Conservation (phyloP, 2,888 invertebrate genomes). For the Aphrophora alni region DNA sequence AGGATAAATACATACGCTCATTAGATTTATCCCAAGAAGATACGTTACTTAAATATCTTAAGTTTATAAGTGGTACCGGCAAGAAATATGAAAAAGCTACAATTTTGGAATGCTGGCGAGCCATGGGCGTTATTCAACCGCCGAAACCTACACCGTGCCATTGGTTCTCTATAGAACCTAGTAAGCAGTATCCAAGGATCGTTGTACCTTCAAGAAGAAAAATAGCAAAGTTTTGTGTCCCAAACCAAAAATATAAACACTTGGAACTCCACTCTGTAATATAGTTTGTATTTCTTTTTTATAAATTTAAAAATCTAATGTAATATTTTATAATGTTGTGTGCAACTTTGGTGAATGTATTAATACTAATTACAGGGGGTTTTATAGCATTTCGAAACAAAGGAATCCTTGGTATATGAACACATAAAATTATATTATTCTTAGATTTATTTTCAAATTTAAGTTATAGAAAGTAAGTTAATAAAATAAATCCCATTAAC, state of each 20-base stretch:
- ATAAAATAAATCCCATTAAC: too few relatives aligned
- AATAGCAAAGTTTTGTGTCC: not conserved
- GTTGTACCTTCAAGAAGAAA: not conserved
- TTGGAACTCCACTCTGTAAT: not conserved
- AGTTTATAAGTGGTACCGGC: not conserved
- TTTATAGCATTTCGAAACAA: too few relatives aligned
- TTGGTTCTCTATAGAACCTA: not conserved
- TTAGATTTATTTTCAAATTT: too few relatives aligned
- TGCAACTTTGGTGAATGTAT: too few relatives aligned
- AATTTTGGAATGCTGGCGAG: not conserved
- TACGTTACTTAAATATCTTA: not conserved
- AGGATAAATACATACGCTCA: not conserved
- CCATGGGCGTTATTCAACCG: not conserved
- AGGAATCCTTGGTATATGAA: too few relatives aligned
- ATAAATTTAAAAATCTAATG: too few relatives aligned
- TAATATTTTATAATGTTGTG: too few relatives aligned
- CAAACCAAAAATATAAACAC: not conserved
- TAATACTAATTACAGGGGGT: too few relatives aligned
- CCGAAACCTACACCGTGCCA: not conserved
- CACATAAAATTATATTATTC: too few relatives aligned
- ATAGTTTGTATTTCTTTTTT: not conserved
- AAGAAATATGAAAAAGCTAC: not conserved
- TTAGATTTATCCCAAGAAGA: not conserved
- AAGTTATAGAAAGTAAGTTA: too few relatives aligned
- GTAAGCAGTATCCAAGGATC: not conserved